phyloP scores from a whole-genome alignment of 2,888 invertebrate genomes.

The Leptinotarsa peninsularis region DNA sequence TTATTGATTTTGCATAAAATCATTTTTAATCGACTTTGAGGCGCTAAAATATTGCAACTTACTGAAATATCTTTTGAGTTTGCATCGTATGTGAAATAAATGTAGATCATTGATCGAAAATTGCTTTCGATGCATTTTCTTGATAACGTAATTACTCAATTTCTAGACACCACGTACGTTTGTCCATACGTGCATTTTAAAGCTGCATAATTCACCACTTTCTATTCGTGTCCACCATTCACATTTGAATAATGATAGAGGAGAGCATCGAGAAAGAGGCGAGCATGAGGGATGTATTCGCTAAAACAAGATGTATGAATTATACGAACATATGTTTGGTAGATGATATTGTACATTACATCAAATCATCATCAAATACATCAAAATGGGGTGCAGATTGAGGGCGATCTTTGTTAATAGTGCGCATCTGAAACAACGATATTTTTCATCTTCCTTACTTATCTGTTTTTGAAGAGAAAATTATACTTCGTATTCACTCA shows the following conservation, averaged over 20 bases:
- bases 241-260: conserved; percentile 24
- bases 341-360: background rate
- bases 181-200: conserved; percentile 18
- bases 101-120: background rate
- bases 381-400: background rate
- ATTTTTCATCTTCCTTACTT: too few relatives aligned
- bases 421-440: too few relatives aligned
- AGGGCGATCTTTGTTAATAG: too few relatives aligned
- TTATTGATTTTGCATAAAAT: too few relatives aligned
- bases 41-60: too few relatives aligned
- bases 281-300: background rate
- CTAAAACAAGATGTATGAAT: background rate
- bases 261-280: conserved; percentile 14
- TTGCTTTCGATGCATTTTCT: background rate
- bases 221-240: conserved; percentile 22
- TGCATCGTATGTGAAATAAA: too few relatives aligned
- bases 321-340: background rate
- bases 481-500: too few relatives aligned
- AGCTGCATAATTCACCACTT: conserved; percentile 25
- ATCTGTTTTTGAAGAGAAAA: too few relatives aligned
- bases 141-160: conserved; percentile 6
- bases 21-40: too few relatives aligned
- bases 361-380: too few relatives aligned
- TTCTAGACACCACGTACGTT: conserved; percentile 5
- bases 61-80: too few relatives aligned